Evolutionary conservation across 2,113 vertebrate genomes (phyloP), one percentile per base, ranked within the genome.

Genomic region (Aphyosemion australe): DNA sequence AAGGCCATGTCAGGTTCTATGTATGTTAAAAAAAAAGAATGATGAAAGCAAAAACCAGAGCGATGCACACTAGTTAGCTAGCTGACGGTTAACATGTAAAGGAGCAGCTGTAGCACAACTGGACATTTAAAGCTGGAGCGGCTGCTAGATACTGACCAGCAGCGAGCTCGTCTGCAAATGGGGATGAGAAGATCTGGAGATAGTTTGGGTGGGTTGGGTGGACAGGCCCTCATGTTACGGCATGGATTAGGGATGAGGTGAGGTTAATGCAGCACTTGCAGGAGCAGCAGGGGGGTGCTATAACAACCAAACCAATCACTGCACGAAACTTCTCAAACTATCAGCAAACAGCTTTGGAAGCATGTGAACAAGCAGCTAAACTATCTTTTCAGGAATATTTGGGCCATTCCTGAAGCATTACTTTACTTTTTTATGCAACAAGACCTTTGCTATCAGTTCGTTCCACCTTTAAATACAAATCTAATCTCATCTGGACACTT

Each of bases 191-290:
- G 68, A 69, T 71, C 60, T 67, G 60, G 65, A 70, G 58, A 61
- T 50, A 78, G 63, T 63, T 59, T 21, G 53, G 58, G 61, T 16
- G 26, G 45, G 54, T 32, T 57, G 57, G 49, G 79, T 80, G 78
- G 63, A 65, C 48, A 61, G 74, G 67, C 32, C 65, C 76, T 34
- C 53, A 51, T 74, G 62, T 78, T 67, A 69, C 68, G 65, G 49
- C 53, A 83, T 78, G 80, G 61, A 77, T 76, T 47, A 14, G 37
- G 61, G 62, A 90, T 90, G 86, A 84, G 74, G 82, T 81, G 83
- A 55, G 69, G 79, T 55, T 72, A 68, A 88, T 88, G 82, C 57
- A 78, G 53, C 64, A 53, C 48, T 75, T 67, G 79, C 46, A 63
- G 43, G 59, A 67, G 63, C 80, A 65, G 73, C 32, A 16, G 55